These are phyloP conservation scores for Himalopsyche phryganea DNA, from an alignment of 1,140 invertebrate species.

Conservation along the genomic window DNA sequence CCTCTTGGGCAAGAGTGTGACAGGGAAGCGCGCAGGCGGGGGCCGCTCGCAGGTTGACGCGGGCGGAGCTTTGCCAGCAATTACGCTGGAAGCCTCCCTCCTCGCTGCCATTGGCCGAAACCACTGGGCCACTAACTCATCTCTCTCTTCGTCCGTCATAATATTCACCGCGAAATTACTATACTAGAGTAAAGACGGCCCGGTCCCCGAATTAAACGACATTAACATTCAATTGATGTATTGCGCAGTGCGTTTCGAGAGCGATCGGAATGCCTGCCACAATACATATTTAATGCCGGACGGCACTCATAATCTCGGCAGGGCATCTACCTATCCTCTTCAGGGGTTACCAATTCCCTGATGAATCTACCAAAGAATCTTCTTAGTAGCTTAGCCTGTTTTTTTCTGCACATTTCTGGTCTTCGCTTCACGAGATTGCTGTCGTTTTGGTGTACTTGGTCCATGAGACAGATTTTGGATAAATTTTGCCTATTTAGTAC, in stretches of 20 bases:
- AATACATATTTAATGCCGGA: constrained; percentile 20
- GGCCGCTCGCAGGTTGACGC: background rate
- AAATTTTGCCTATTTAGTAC: too few species aligned
- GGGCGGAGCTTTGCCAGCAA: constrained; percentile 23
- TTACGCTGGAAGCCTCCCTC: constrained; percentile 19
- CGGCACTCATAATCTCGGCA: constrained; percentile 7
- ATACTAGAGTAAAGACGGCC: constrained; percentile 20
- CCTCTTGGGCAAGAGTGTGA: background rate
- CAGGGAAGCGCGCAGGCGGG: background rate
- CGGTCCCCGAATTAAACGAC: constrained; percentile 27
- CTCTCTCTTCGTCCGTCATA: constrained; percentile 8
- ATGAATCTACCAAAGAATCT: too few species aligned
- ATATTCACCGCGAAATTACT: constrained; percentile 31
- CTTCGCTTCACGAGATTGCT: too few species aligned
- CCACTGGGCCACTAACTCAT: constrained; percentile 20
- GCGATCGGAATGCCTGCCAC: constrained; percentile 11
- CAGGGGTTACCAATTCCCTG: too few species aligned
- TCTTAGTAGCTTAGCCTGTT: too few species aligned
- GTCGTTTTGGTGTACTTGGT: too few species aligned
- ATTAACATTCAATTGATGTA: constrained; percentile 33
- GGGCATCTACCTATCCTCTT: background rate
- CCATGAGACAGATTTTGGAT: too few species aligned
- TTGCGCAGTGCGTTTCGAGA: background rate
- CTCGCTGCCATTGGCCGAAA: constrained; percentile 13
- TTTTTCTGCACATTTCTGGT: too few species aligned